Conservation (phyloP, 2,113 vertebrate genomes). For the Xiphophorus hellerii region DNA sequence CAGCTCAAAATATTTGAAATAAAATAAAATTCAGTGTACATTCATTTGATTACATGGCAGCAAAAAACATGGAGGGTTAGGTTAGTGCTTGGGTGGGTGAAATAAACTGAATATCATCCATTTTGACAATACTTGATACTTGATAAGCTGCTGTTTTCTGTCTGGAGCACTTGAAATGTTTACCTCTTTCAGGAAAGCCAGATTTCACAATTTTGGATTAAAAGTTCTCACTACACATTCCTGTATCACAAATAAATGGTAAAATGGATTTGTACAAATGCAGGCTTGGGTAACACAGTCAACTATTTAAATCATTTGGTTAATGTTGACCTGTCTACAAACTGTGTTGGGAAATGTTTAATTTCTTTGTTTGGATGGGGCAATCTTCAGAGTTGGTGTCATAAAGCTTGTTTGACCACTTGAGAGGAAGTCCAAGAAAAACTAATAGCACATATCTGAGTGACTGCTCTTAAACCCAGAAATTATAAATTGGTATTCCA, state of each 20-base stretch:
- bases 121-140: no score
- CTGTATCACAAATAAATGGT: conserved; percentile 3
- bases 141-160: background rate
- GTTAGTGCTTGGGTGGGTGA: background rate
- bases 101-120: no score
- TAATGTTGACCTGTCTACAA: conserved; percentile 13
- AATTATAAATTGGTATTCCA: no score
- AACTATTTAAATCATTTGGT: conserved; percentile 14
- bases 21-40: no score
- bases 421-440: conserved; percentile 7
- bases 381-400: conserved; percentile 23
- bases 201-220: background rate
- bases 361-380: conserved; percentile 4
- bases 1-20: background rate
- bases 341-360: conserved; percentile 6
- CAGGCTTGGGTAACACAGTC: background rate
- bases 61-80: background rate
- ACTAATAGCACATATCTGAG: no score
- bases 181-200: background rate
- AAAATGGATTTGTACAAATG: background rate
- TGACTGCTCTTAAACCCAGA: conserved; percentile 11
- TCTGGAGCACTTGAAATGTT: background rate
- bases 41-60: no score
- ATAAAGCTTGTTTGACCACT: conserved; percentile 22
- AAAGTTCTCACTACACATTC: background rate